Base-by-base conservation (phyloP, 2,797 vertebrate species). In the Bradypus variegatus region DNA sequence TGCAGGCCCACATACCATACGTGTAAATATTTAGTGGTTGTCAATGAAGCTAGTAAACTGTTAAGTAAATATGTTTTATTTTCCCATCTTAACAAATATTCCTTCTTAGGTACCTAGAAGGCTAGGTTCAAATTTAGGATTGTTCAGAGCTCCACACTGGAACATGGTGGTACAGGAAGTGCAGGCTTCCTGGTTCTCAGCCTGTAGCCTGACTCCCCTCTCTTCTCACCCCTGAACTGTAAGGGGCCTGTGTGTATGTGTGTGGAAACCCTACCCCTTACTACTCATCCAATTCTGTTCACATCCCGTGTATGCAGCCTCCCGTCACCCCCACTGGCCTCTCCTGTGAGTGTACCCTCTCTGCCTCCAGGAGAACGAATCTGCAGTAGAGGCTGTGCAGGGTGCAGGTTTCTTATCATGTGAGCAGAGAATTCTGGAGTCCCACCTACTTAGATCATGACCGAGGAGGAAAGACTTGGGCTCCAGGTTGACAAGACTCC, bases 101-200 rank as follows among this genome's bases (percentile, higher is more conserved):
- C 65, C 14, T 84, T 84, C 48, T 70, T 58, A 60, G 73, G 14
- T 18, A 23, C 27, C 67, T 76, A 58, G 36, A 73, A 33, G 38
- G 69, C 86, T 33, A 75, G 75, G 64, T n/a, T 92, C 69, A 88
- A 41, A 65, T 82, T 85, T 79, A 88, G 86, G 84, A 70, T 65
- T 64, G n/a, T 79, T 64, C 69, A 8, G 73, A 58, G 48, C n/a
- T 83, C 29, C 33, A n/a, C 21, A 11, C 9, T 8, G 60, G 36
- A 53, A 58, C 25, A 70, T 6, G 31, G 27, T 8, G 21, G 27
- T 48, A 27, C 25, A 16, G 29, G 69, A 50, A 86, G 70, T 21
- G 25, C n/a, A 41, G 79, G 16, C 3, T 64, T 19, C 25, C 38
- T 45, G 33, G 25, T 8, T 29, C 60, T 86, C 78, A 45, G 45